Evolutionary conservation across 2,888 invertebrate genomes (phyloP), one percentile per base, ranked within the genome.

Genomic region (Gonocerus acuteangulatus): DNA sequence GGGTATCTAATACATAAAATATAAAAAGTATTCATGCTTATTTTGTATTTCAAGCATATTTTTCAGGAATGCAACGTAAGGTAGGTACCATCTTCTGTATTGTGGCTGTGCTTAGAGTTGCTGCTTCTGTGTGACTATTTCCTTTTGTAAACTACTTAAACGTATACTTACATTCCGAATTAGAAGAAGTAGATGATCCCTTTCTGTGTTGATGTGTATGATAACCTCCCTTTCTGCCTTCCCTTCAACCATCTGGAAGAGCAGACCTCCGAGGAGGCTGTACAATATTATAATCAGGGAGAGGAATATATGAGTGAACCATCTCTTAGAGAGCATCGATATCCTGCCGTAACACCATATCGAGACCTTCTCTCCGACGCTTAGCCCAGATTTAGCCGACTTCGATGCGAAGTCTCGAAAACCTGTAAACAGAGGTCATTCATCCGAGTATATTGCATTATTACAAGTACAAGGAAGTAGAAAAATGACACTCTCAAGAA

Each of bases 231-330:
- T 71, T 69, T 80, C 79, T 62, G 75, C 69, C n/a, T 69, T 71
- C 15, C 89, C 85, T 79, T 93, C 93, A 47, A 93, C 77, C 79
- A 70, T 83, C 79, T 58, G 57, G 73, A 95, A 93, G 32, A 91
- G 75, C 48, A 83, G 75, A 1, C 91, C 94, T 23, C 95, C 95
- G 27, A 87, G 82, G 62, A 87, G 77, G 69, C 87, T 90, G 74
- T 92, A 95, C 58, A 84, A 73, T 59, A 85, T 76, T 64, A 94
- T 80, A 68, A 92, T 83, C 68, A 88, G 72, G 69, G 87, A 81
- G 70, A 94, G 79, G 73, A 91, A 91, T 64, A 90, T 82, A 75
- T 93, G 92, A 39, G 92, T 92, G 72, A 93, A 91, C 91, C 92
- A 92, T 71, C 82, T 82, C 70, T 82, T 84, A 1, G 90, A 91